A percentile compares a stretch with the other conserved stretches of the same genome.
Conservation (phyloP, 2,113 vertebrate species). For the Machaerirhynchus nigripectus region DNA sequence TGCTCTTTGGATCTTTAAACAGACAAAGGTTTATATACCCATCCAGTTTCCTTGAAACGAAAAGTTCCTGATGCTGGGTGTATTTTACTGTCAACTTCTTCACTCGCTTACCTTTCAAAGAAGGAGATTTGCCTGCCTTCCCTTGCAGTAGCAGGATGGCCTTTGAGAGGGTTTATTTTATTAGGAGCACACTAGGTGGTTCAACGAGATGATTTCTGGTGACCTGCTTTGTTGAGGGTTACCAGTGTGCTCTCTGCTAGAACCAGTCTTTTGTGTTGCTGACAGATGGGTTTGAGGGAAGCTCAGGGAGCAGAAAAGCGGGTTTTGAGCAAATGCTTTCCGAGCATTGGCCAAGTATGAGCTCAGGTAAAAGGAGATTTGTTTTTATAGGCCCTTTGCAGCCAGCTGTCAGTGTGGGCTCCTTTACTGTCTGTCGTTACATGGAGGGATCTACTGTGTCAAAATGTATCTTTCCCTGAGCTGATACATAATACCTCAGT, state of each 20-base stretch:
- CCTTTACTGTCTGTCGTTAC: background rate
- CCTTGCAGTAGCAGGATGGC: background rate
- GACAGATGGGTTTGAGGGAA: background rate
- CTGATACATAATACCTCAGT: constrained; percentile 1
- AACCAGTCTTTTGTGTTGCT: background rate
- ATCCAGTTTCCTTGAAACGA: background rate
- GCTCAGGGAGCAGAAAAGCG: background rate
- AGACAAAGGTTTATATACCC: background rate
- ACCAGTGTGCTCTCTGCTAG: background rate
- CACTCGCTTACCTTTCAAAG: background rate
- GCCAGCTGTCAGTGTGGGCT: background rate
- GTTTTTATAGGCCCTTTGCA: background rate
- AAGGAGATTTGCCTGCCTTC: background rate
- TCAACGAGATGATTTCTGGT: background rate
- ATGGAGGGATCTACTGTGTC: background rate
- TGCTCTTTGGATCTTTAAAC: background rate
- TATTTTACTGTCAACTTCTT: background rate
- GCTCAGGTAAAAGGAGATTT: background rate
- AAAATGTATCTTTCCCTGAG: background rate
- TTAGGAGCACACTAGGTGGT: background rate
- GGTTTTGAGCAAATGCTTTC: background rate
- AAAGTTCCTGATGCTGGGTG: background rate
- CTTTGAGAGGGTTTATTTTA: background rate
- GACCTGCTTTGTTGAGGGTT: background rate
- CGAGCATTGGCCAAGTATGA: accelerated